Percentiles rank a stretch among this genome's conserved stretches.
Conservation (phyloP, 2,113 vertebrate genomes). For the Lepidothrix coronata region DNA sequence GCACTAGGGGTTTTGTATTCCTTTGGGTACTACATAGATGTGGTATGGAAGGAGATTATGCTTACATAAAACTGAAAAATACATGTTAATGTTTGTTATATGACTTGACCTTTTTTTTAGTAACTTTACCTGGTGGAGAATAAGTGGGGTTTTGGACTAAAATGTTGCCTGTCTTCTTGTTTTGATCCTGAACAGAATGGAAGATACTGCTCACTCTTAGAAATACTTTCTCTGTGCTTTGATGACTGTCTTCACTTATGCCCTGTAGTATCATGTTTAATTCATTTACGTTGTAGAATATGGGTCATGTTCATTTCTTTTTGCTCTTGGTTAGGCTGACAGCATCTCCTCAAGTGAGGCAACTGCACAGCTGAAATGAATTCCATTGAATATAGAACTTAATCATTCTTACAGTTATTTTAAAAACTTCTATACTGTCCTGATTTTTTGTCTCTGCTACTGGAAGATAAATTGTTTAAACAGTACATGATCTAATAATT, state of each 20-base stretch:
- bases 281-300: conserved; percentile 50
- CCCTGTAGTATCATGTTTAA: conserved; percentile 54
- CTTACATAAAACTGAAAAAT: neutral
- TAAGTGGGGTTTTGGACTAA: neutral
- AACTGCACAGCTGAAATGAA: neutral
- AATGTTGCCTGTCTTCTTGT: neutral
- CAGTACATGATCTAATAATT: neutral
- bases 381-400: neutral
- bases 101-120: neutral
- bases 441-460: neutral
- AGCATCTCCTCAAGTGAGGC: neutral
- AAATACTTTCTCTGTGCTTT: neutral
- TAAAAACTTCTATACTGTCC: neutral
- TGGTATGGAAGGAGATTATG: neutral
- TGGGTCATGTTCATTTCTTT: conserved; percentile 48
- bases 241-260: conserved; percentile 25
- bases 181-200: neutral
- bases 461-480: neutral
- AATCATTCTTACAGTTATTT: neutral
- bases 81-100: neutral
- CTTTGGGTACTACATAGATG: neutral
- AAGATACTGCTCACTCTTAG: neutral
- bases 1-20: neutral
- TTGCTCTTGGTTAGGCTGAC: conserved; percentile 13
- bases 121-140: neutral